A percentile compares a stretch with the other conserved stretches of the same genome.
These are phyloP conservation scores for Scaptomyza reducta DNA, from an alignment of 2,888 invertebrate species.

Conservation along the genomic window DNA sequence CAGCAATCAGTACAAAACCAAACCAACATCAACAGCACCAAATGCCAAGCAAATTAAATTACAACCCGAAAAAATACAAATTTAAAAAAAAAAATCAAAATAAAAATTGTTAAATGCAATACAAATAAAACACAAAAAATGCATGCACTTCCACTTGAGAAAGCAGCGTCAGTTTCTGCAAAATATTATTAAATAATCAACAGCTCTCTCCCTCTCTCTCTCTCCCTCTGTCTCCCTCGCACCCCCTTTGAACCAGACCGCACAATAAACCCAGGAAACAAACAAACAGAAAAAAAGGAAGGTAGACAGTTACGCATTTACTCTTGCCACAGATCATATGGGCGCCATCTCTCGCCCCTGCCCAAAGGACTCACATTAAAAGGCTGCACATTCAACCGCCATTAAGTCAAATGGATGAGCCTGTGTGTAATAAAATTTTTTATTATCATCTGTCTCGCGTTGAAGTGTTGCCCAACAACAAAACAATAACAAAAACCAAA, in stretches of 20 bases:
- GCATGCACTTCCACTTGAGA: conserved; percentile 77
- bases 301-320: conserved; percentile 58
- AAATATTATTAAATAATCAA: conserved; percentile 73
- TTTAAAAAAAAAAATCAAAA: conserved; percentile 17
- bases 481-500: conserved; percentile 9
- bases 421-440: conserved; percentile 81
- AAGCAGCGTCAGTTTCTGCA: conserved; percentile 49
- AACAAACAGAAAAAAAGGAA: conserved; percentile 14
- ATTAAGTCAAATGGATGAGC: conserved; percentile 83
- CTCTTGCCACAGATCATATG: conserved; percentile 52
- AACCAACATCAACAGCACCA: conserved; percentile 38
- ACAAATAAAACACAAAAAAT: conserved; percentile 72
- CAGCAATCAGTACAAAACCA: conserved; percentile 55
- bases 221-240: conserved; percentile 3
- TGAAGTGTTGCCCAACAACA: conserved; percentile 61
- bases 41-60: conserved; percentile 55
- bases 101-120: conserved; percentile 54
- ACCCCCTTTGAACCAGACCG: neutral
- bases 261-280: conserved; percentile 8
- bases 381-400: conserved; percentile 81
- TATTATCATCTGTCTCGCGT: conserved; percentile 77
- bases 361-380: conserved; percentile 62
- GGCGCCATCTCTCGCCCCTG: neutral
- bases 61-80: conserved; percentile 9
- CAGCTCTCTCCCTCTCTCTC: conserved; percentile 32